phyloP scores from a whole-genome alignment of 2,113 vertebrate genomes.

The Microtus oregoni region DNA sequence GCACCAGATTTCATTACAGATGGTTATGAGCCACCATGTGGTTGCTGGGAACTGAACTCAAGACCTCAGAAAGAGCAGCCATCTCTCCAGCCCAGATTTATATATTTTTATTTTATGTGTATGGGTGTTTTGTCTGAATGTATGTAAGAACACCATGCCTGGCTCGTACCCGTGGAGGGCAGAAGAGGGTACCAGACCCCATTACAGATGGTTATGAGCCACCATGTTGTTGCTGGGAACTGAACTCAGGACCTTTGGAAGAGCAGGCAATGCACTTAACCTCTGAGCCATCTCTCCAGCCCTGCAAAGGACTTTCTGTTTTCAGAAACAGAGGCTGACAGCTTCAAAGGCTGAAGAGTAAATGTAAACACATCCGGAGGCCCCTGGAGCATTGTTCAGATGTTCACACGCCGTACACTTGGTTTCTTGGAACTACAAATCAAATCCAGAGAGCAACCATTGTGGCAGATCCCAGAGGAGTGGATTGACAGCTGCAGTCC shows the following conservation, averaged over 20 bases:
- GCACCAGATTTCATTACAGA: too few species aligned
- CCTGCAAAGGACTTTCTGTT: not conserved
- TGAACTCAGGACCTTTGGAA: not conserved
- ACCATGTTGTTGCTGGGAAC: not conserved
- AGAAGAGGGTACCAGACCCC: not conserved
- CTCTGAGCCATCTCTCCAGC: not conserved
- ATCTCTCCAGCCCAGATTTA: not conserved
- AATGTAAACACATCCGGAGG: not conserved
- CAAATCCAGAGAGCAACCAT: not conserved
- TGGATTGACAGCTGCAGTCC: not conserved
- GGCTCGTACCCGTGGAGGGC: not conserved
- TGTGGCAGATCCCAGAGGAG: slow-evolving; percentile 1
- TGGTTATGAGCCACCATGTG: too few species aligned
- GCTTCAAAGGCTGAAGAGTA: slow-evolving; percentile 15
- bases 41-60: too few species aligned
- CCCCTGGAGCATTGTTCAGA: not conserved
- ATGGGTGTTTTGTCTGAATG: not conserved
- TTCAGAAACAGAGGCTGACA: not conserved
- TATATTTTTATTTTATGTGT: not conserved
- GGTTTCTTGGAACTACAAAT: slow-evolving; percentile 6
- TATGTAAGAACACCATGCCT: not conserved
- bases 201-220: not conserved
- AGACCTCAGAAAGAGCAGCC: too few species aligned
- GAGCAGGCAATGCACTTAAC: not conserved
- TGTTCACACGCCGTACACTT: not conserved